phyloP scores from a whole-genome alignment of 2,888 invertebrate genomes.

The Agrenia bidenticulata region DNA sequence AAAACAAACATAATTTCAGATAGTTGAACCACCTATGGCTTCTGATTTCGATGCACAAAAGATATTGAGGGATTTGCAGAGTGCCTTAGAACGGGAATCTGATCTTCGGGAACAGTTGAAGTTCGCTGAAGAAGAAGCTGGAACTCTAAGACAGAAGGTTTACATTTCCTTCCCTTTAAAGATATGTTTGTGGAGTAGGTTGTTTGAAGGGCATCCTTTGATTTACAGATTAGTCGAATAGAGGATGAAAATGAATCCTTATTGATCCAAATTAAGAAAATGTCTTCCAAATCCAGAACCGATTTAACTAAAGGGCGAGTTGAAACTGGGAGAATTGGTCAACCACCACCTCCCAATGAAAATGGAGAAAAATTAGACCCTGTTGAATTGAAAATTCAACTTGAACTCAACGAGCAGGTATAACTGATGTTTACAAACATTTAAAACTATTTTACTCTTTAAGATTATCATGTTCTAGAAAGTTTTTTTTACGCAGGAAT shows the following conservation, averaged over 20 bases:
- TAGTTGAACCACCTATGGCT: constrained; percentile 47
- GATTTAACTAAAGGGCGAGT: constrained; percentile 47
- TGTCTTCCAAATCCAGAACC: constrained; percentile 80
- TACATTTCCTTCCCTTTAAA: too few species aligned
- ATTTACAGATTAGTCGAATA: constrained; percentile 73
- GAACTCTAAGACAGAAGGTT: constrained; percentile 45
- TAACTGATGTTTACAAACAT: too few species aligned
- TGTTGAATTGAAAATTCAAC: constrained; percentile 76
- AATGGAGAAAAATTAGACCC: constrained; percentile 70
- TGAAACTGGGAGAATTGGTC: constrained; percentile 47
- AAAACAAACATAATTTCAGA: constrained; percentile 27
- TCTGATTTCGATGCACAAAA: constrained; percentile 66
- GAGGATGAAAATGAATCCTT: constrained; percentile 97
- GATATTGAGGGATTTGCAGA: constrained; percentile 81
- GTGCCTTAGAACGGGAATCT: constrained; percentile 88
- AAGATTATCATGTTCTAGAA: too few species aligned
- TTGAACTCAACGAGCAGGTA: constrained; percentile 84
- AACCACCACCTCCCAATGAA: constrained; percentile 15
- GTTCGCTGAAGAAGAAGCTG: constrained; percentile 89
- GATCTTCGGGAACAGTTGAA: constrained; percentile 88
- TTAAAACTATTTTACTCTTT: too few species aligned
- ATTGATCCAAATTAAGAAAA: constrained; percentile 92
- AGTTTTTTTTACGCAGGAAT: constrained; percentile 64
- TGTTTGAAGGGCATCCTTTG: too few species aligned
- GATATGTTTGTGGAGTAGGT: too few species aligned